Evolutionary conservation across 2,888 invertebrate species (phyloP).

Genomic region (Acleris laterana): DNA sequence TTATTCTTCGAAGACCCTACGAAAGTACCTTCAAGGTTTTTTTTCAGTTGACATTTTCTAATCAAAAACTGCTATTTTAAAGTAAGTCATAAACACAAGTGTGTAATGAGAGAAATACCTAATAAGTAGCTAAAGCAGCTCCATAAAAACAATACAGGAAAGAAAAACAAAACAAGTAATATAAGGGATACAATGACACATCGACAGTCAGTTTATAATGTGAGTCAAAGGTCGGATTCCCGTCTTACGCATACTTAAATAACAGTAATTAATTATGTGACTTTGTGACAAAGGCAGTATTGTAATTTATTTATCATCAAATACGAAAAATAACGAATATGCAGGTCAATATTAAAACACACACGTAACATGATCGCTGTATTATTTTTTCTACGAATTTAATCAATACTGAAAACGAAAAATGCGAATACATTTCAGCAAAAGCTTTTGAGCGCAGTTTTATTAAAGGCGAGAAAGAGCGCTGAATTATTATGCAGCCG

Average conservation of each 20-base stretch:
- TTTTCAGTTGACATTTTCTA: too few relatives aligned
- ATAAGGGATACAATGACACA: constrained; percentile 29
- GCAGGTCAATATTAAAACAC: too few relatives aligned
- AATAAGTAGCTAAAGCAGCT: background rate
- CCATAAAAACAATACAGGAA: background rate
- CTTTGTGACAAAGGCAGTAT: background rate
- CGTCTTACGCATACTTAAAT: background rate
- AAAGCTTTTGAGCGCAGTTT: background rate
- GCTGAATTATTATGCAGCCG: constrained; percentile 14
- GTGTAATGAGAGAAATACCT: background rate
- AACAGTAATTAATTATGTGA: background rate
- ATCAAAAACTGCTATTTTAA: too few relatives aligned
- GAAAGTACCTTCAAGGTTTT: too few relatives aligned
- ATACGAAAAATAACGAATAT: too few relatives aligned
- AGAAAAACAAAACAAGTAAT: constrained; percentile 19
- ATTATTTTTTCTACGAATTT: too few relatives aligned
- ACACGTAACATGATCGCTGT: too few relatives aligned
- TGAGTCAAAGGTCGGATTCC: constrained; percentile 24
- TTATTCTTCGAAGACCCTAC: too few relatives aligned
- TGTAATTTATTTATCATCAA: too few relatives aligned
- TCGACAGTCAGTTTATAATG: constrained; percentile 25
- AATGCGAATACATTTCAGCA: background rate
- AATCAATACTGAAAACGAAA: too few relatives aligned
- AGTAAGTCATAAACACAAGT: background rate
- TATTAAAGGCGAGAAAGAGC: background rate